phyloP scores from a whole-genome alignment of 2,113 vertebrate genomes.

The Peromyscus leucopus region DNA sequence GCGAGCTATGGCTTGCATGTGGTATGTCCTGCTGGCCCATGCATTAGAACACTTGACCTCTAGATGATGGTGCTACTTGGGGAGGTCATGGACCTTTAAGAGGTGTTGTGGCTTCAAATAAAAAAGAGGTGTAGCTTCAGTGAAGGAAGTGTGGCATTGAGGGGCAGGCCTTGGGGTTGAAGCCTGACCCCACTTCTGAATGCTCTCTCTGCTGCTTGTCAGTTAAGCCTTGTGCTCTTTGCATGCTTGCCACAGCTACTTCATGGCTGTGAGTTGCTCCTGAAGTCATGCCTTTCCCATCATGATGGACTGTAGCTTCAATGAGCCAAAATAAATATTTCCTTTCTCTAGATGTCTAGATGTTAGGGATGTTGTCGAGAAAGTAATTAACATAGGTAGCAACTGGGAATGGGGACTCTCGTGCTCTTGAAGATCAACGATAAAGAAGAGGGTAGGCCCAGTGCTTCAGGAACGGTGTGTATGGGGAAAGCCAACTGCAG shows the following conservation, averaged over 20 bases:
- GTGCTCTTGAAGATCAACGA: neutral
- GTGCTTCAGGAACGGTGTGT: too few relatives aligned
- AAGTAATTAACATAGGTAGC: too few relatives aligned
- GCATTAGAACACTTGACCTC: neutral
- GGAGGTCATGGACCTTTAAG: neutral
- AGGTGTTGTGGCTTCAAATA: neutral
- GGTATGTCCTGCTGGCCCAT: neutral
- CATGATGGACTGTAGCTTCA: too few relatives aligned
- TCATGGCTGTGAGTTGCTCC: too few relatives aligned
- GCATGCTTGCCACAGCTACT: neutral
- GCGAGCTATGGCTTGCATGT: neutral
- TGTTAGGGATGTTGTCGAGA: neutral
- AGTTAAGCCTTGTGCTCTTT: neutral
- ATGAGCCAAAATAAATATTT: neutral
- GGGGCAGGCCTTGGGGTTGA: neutral
- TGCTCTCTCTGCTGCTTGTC: neutral
- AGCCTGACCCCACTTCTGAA: neutral
- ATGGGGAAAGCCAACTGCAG: neutral
- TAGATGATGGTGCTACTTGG: neutral
- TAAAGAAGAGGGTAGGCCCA: neutral
- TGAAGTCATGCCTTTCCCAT: too few relatives aligned
- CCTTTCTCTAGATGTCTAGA: neutral
- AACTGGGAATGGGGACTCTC: neutral
- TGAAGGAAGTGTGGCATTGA: neutral
- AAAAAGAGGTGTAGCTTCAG: neutral